phyloP scores from a whole-genome alignment of 53 echinoderm and acorn worm species.

The Holothuria scabra region DNA sequence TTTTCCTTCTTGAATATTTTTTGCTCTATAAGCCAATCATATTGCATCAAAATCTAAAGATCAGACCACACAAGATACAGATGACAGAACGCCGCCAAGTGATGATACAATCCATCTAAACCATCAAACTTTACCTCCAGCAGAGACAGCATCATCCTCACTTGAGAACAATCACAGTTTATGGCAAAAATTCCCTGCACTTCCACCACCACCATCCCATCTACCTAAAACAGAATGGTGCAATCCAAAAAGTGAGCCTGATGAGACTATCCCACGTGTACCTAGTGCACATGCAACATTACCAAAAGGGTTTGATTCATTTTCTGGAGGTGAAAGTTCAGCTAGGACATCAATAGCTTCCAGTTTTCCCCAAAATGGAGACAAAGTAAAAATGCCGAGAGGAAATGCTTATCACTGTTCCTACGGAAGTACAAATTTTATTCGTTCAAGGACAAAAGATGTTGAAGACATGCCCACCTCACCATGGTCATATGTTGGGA shows the following conservation, averaged over 20 bases:
- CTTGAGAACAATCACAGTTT: too few relatives aligned
- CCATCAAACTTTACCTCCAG: too few relatives aligned
- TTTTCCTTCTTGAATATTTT: too few relatives aligned
- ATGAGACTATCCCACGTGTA: slow-evolving; percentile 56
- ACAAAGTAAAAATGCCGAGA: neutral
- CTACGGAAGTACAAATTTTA: neutral
- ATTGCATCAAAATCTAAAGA: too few relatives aligned
- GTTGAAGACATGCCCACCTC: neutral
- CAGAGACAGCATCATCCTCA: too few relatives aligned
- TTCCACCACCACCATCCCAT: slow-evolving; percentile 74
- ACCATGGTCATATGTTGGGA: slow-evolving; percentile 1
- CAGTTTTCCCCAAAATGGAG: neutral
- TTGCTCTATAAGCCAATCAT: too few relatives aligned
- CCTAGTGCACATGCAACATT: slow-evolving; percentile 80
- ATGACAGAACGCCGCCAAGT: too few relatives aligned
- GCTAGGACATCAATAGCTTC: too few relatives aligned
- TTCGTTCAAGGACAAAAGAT: neutral
- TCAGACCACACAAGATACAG: too few relatives aligned
- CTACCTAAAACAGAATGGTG: slow-evolving; percentile 80
- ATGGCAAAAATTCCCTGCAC: slow-evolving; percentile 35
- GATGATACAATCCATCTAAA: too few relatives aligned
- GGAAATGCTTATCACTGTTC: neutral
- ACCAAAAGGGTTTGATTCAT: slow-evolving; percentile 81
- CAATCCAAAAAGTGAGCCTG: slow-evolving; percentile 15
- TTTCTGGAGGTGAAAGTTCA: slow-evolving; percentile 49